phyloP scores from a whole-genome alignment of 1,140 invertebrate species.

The Pemphigus obesinymphae region DNA sequence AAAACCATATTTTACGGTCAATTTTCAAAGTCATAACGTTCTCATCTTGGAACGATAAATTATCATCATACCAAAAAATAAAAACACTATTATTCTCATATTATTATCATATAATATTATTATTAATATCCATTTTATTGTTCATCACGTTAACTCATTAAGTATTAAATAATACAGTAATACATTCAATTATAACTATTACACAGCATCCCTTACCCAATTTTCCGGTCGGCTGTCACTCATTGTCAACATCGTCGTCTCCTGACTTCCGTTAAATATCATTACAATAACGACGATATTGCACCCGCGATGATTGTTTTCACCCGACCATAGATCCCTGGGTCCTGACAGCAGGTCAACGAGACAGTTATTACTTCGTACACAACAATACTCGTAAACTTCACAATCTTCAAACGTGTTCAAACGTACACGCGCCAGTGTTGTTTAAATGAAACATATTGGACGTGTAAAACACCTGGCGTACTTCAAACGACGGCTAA shows the following conservation, averaged over 20 bases:
- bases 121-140: too few relatives aligned
- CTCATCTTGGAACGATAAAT: too few relatives aligned
- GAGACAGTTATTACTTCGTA: background rate
- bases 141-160: background rate
- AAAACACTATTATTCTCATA: too few relatives aligned
- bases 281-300: background rate
- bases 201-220: background rate
- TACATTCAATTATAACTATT: background rate
- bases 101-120: too few relatives aligned
- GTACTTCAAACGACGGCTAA: constrained; percentile 20
- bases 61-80: too few relatives aligned
- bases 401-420: constrained; percentile 22
- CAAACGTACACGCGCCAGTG: constrained; percentile 3
- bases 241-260: background rate
- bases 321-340: background rate
- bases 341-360: constrained; percentile 14
- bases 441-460: constrained; percentile 21
- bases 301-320: constrained; percentile 5
- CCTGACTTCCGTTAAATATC: background rate
- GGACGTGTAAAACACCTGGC: constrained; percentile 21
- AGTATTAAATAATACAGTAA: background rate
- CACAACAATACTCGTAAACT: constrained; percentile 16
- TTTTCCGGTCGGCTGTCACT: background rate
- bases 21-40: too few relatives aligned
- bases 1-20: too few relatives aligned